Conservation (phyloP, 2,797 vertebrate species). For the Thripadectes ignobilis region DNA sequence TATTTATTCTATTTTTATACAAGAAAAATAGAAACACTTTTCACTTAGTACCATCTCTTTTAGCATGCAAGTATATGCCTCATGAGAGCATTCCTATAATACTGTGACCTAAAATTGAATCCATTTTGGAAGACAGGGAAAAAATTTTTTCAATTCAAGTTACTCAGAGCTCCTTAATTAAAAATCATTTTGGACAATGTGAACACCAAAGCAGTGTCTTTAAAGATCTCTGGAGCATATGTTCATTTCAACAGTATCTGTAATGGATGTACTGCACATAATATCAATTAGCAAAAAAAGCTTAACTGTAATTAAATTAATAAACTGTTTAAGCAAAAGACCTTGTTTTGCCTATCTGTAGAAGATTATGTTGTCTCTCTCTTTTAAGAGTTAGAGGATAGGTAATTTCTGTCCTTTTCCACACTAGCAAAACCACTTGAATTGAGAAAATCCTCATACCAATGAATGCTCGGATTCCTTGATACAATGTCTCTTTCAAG, state of each 20-base stretch:
- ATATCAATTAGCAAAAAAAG: constrained; percentile 8
- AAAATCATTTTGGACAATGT: constrained; percentile 29
- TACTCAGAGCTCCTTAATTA: constrained; percentile 38
- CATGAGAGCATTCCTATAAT: not conserved
- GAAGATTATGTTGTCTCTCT: not conserved
- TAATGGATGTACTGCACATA: not conserved
- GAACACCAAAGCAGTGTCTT: constrained; percentile 7
- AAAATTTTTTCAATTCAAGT: constrained; percentile 1
- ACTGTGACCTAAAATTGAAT: constrained; percentile 17
- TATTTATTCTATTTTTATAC: not conserved
- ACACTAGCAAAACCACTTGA: not conserved
- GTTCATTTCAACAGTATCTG: not conserved
- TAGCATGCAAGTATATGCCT: not conserved
- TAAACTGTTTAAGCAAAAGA: not conserved
- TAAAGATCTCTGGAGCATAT: constrained; percentile 7
- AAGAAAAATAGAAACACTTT: constrained; percentile 12
- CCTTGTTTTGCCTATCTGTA: not conserved
- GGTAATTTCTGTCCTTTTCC: not conserved
- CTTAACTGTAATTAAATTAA: constrained; percentile 19
- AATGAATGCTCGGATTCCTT: constrained; percentile 92
- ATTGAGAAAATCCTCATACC: constrained; percentile 78
- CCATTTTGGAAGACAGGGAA: not conserved
- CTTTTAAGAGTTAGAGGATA: not conserved
- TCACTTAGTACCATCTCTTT: not conserved
- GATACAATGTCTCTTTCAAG: constrained; percentile 97